Evolutionary conservation across 2,113 vertebrate species (phyloP).

Genomic region (Phainopepla nitens): DNA sequence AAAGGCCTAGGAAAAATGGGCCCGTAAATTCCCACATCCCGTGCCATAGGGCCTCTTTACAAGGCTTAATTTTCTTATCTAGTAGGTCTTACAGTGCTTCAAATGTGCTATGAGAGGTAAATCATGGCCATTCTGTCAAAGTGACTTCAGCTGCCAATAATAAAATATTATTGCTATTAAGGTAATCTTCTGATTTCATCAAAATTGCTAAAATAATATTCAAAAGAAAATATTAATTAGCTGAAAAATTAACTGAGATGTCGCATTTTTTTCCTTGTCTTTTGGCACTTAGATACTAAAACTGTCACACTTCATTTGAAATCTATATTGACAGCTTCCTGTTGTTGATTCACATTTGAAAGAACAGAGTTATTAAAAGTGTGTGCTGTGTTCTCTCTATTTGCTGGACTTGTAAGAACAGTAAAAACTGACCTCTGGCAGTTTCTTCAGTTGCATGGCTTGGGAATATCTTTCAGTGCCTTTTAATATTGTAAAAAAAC

Average conservation of each 20-base stretch:
- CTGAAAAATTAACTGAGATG: neutral
- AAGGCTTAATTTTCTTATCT: neutral
- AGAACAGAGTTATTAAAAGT: neutral
- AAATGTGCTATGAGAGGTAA: accelerated
- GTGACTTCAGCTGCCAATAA: neutral
- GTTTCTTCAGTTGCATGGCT: neutral
- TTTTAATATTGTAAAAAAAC: constrained; percentile 2
- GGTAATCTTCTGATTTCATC: neutral
- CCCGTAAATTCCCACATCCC: neutral
- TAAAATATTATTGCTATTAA: neutral
- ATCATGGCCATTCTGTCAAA: neutral
- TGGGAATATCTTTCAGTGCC: neutral
- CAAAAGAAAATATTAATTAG: neutral
- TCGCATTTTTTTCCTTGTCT: neutral
- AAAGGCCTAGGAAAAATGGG: neutral
- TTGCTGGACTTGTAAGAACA: neutral
- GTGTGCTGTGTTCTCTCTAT: neutral
- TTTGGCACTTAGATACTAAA: neutral
- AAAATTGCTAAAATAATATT: neutral
- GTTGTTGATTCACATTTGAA: neutral
- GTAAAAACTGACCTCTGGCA: neutral
- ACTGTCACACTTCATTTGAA: neutral
- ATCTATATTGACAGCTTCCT: neutral
- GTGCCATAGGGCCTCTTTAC: neutral
- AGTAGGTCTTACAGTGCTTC: neutral